Percentiles rank a stretch among this genome's conserved stretches.
Evolutionary conservation across 2,113 vertebrate genomes (phyloP).

Genomic region (Crotalus helleri): DNA sequence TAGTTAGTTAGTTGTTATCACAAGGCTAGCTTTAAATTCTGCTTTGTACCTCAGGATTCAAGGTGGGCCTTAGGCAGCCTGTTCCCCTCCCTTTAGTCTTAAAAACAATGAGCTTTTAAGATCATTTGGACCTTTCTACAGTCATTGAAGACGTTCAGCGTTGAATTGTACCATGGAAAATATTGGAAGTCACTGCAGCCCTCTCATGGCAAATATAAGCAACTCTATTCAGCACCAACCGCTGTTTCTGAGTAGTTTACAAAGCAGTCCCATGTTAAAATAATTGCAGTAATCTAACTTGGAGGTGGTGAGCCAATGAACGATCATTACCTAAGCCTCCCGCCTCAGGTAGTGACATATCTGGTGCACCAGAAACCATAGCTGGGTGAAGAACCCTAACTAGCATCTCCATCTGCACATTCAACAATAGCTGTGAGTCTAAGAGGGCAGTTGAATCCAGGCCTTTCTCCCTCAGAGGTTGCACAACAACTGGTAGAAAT

Average conservation of each 20-base stretch:
- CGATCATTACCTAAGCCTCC: not conserved
- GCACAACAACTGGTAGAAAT: not conserved
- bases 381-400: not conserved
- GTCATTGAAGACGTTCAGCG: not conserved
- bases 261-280: not conserved
- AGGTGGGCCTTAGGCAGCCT: not conserved
- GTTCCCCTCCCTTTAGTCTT: not conserved
- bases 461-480: not conserved
- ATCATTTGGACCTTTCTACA: not conserved
- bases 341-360: not conserved
- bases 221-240: not conserved
- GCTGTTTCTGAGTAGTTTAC: not conserved
- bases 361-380: not conserved
- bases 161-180: not conserved
- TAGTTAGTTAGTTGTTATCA: not conserved
- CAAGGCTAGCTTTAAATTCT: not conserved
- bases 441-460: not conserved
- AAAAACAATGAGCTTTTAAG: not conserved
- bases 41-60: not conserved
- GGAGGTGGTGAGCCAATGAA: not conserved
- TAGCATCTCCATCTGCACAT: not conserved
- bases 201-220: not conserved
- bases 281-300: not conserved
- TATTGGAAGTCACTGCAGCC: not conserved
- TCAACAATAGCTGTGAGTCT: not conserved